A percentile compares a stretch with the other conserved stretches of the same genome.
phyloP scores from a whole-genome alignment of 1,140 invertebrate genomes.

The Heliconius eleuchia region DNA sequence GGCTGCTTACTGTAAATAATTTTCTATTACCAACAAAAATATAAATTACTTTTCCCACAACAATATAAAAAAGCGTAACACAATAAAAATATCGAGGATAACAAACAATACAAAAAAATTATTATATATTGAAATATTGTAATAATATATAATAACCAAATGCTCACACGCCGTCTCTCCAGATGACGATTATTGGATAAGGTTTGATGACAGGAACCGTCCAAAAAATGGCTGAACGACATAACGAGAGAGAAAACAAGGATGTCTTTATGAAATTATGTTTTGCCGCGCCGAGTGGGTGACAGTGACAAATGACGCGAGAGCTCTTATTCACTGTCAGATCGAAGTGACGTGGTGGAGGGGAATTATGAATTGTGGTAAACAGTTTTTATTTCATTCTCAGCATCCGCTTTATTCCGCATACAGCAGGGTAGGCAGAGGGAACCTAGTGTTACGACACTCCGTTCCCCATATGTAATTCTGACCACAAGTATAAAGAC shows the following conservation, averaged over 20 bases:
- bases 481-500: too few species aligned
- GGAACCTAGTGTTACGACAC: too few species aligned
- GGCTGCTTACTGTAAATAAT: too few species aligned
- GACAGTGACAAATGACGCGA: slow-evolving; percentile 66
- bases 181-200: slow-evolving; percentile 48
- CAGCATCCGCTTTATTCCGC: too few species aligned
- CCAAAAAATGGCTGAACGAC: slow-evolving; percentile 36
- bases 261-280: slow-evolving; percentile 77
- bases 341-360: slow-evolving; percentile 68
- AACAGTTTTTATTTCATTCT: too few species aligned
- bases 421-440: too few species aligned
- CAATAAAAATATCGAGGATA: neutral
- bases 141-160: neutral
- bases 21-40: neutral
- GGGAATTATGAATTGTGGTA: slow-evolving; percentile 45
- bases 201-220: slow-evolving; percentile 44
- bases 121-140: neutral
- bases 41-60: neutral
- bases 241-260: slow-evolving; percentile 57
- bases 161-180: neutral
- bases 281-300: slow-evolving; percentile 64
- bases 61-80: neutral
- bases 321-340: slow-evolving; percentile 72
- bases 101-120: neutral
- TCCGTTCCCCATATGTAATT: too few species aligned